phyloP scores from a whole-genome alignment of 2,113 vertebrate genomes.

The Sinocyclocheilus grahami region DNA sequence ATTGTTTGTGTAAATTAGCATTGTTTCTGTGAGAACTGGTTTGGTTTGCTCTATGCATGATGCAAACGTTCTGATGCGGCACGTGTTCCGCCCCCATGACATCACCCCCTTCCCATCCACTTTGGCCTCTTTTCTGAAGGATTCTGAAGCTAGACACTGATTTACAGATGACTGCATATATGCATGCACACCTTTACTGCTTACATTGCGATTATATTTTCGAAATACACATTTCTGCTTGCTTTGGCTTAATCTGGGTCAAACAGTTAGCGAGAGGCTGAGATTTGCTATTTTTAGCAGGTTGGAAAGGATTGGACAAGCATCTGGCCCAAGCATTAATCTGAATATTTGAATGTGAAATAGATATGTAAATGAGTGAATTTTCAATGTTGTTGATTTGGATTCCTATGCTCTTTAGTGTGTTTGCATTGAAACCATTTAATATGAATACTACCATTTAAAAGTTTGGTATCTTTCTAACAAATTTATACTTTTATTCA shows the following conservation, averaged over 20 bases:
- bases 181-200: slow-evolving; percentile 45
- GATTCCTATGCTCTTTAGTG: slow-evolving; percentile 27
- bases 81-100: slow-evolving; percentile 56
- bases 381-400: slow-evolving; percentile 53
- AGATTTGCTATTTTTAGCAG: slow-evolving; percentile 72
- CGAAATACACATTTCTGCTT: slow-evolving; percentile 43
- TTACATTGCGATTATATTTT: slow-evolving; percentile 58
- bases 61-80: slow-evolving; percentile 47
- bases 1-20: slow-evolving; percentile 1
- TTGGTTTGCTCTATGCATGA: slow-evolving; percentile 36
- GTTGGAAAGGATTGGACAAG: slow-evolving; percentile 70
- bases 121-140: slow-evolving; percentile 47
- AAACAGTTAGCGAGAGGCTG: slow-evolving; percentile 77
- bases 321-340: slow-evolving; percentile 72
- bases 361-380: slow-evolving; percentile 60
- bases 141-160: slow-evolving; percentile 28
- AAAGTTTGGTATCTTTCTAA: not conserved
- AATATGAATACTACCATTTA: slow-evolving; percentile 62
- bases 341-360: slow-evolving; percentile 72
- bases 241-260: slow-evolving; percentile 76
- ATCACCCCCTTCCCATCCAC: slow-evolving; percentile 18
- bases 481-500: not conserved
- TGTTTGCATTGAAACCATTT: slow-evolving; percentile 65
- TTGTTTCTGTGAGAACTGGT: not conserved
- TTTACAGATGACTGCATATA: slow-evolving; percentile 17